Evolutionary conservation across 2,888 invertebrate genomes (phyloP), one percentile per base, ranked within the genome.

Genomic region (Drosophila infuscata): DNA sequence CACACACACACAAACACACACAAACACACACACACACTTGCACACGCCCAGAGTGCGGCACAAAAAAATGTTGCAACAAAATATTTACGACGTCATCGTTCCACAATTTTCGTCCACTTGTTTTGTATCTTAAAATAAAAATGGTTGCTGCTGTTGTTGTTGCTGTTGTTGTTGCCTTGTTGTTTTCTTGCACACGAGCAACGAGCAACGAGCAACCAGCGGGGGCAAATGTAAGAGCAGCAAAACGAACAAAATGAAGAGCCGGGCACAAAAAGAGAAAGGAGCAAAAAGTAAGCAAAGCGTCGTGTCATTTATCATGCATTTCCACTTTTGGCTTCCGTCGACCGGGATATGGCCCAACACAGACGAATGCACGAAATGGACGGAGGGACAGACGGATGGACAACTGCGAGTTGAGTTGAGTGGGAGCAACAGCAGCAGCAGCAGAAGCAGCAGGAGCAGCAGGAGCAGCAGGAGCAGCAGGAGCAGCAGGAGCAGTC

Each of bases 271-370:
- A 30, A 54, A 30, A 54, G 41, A 52, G 33, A 33, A 20, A 57
- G 35, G 29, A 48, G 29, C 52, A 73, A 61, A 67, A 65, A 78
- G 75, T 62, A 66, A 76, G 69, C 65, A 76, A 82, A 88, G 82
- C 72, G 81, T 82, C 85, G 79, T 87, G 89, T 89, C 86, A 89
- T 87, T 89, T 89, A 88, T 87, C 86, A 89, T 89, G 88, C 86
- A 89, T 88, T 87, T 89, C 90, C 86, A 88, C 89, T 87, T 89
- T 89, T 85, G 85, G 90, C 88, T 89, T 88, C 81, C 86, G 88
- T 85, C 81, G 82, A 76, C 85, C 76, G 65, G 87, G 84, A 87
- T 81, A 75, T 72, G 84, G 66, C 79, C 79, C 79, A 66, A 79
- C 80, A 81, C 76, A 74, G 83, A 86, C 79, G 69, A 81, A 81